Base-by-base conservation (phyloP, 2,888 invertebrate species). In the Agonum fuliginosum region DNA sequence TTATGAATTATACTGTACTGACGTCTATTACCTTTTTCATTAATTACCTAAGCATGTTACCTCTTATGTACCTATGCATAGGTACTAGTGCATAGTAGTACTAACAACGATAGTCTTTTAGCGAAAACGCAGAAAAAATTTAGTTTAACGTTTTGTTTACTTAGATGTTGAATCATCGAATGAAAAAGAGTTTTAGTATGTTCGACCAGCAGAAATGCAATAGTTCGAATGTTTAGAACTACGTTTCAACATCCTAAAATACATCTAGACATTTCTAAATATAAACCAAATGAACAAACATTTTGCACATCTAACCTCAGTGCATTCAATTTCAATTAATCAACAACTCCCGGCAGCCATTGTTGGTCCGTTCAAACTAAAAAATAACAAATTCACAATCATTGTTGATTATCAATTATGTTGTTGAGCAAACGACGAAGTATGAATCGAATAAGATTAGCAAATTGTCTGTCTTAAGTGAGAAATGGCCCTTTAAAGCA, bases 361-460 rank as follows among this genome's bases (percentile, higher is more conserved):
- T 62, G 58, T 62, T 30, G 27, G n/a, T 62, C 30, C 17, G 14
- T 27, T 27, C 8, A 24, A 34, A 27, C 30, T n/a, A 62, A 19
- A 14, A 62, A 62, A 62, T 30, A 62, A 34, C 30, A 30, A 3
- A 27, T 30, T 30, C 14, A 62, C 17, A 62, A 12, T n/a, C n/a
- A n/a, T n/a, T 58, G 54, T n/a, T 24, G 22, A 62, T 62, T 30
- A 62, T 62, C 30, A 17, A 27, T 62, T 62, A 62, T 30, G 20
- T 34, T 14, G 58, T 62, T 62, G 27, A 30, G 58, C 54, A 54
- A 54, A 54, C 22, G 54, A 54, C 54, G 24, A 65, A 37, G 30
- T 67, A 6, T 67, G 67, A 67, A 67, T 67, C 67, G 67, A 41
- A 67, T 67, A 37, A 41, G 43, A 37, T 67, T 67, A 41, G 37